These are phyloP conservation scores for Gopherus evgoodei DNA, from an alignment of 2,113 vertebrate species.

Conservation along the genomic window DNA sequence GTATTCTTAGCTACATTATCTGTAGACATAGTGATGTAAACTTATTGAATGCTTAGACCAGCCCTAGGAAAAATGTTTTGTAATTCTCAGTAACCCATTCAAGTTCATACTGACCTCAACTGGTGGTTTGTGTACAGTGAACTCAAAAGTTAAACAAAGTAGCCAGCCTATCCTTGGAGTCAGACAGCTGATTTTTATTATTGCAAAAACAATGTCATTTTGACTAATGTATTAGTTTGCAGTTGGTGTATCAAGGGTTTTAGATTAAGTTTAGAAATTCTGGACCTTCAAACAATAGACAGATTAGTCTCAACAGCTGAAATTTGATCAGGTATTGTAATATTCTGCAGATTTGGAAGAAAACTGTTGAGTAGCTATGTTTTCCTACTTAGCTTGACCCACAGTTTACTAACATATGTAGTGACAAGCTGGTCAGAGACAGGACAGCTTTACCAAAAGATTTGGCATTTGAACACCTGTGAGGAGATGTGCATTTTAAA, in stretches of 20 bases:
- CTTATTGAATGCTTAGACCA: neutral
- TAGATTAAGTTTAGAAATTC: neutral
- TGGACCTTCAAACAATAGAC: neutral
- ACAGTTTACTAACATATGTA: conserved; percentile 24
- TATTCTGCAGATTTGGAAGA: conserved; percentile 24
- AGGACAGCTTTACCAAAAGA: conserved; percentile 62
- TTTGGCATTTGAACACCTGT: conserved; percentile 69
- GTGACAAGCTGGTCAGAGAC: conserved; percentile 50
- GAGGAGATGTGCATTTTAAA: conserved; percentile 68
- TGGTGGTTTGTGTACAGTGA: neutral
- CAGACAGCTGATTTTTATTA: neutral
- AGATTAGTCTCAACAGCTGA: conserved; percentile 18
- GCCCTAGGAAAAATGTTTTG: neutral
- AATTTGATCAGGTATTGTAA: conserved; percentile 6
- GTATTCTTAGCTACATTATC: neutral
- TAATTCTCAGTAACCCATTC: neutral
- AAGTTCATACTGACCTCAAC: neutral
- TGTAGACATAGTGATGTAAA: neutral
- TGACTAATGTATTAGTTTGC: conserved; percentile 5
- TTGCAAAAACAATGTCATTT: neutral
- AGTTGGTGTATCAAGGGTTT: neutral
- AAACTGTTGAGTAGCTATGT: conserved; percentile 13
- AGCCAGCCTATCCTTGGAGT: neutral
- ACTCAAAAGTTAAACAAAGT: neutral
- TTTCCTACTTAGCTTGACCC: conserved; percentile 32